These are phyloP conservation scores for Azorinus chamasolen DNA, from an alignment of 2,888 invertebrate species.

Conservation along the genomic window DNA sequence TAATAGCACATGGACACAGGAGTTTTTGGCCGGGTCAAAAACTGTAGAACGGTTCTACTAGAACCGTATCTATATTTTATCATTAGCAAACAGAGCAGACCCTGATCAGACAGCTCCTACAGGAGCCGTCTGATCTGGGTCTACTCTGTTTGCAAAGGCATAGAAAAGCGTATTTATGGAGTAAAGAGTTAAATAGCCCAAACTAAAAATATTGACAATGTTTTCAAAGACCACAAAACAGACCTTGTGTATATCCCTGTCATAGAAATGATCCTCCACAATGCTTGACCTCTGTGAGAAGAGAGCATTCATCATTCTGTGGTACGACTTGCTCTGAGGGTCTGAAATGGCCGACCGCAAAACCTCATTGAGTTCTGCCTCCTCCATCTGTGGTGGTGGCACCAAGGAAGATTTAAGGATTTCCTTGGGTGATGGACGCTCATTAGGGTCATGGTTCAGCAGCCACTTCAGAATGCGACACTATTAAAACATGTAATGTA, in stretches of 20 bases:
- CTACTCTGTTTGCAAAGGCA: no score
- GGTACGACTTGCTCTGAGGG: conserved; percentile 93
- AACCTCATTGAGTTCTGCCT: conserved; percentile 93
- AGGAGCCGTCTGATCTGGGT: no score
- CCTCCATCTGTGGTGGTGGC: conserved; percentile 94
- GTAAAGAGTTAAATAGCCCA: no score
- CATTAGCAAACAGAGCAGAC: no score
- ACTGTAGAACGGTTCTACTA: no score
- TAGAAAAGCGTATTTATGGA: no score
- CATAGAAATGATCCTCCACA: conserved; percentile 94
- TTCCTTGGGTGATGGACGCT: conserved; percentile 95
- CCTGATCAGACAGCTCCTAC: no score
- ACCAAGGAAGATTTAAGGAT: conserved; percentile 93
- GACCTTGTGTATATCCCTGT: conserved; percentile 88
- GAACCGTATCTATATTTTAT: no score
- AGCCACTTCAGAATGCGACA: conserved; percentile 89
- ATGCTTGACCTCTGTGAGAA: conserved; percentile 88
- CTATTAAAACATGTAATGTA: conserved; percentile 63
- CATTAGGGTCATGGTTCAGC: conserved; percentile 93
- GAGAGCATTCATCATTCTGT: conserved; percentile 87
- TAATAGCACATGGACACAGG: no score
- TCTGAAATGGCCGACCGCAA: conserved; percentile 93
- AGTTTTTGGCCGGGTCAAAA: no score
- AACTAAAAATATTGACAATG: no score
- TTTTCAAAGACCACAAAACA: background rate